These are phyloP conservation scores for Nomada fucata DNA, from an alignment of 2,888 invertebrate species.

Conservation along the genomic window DNA sequence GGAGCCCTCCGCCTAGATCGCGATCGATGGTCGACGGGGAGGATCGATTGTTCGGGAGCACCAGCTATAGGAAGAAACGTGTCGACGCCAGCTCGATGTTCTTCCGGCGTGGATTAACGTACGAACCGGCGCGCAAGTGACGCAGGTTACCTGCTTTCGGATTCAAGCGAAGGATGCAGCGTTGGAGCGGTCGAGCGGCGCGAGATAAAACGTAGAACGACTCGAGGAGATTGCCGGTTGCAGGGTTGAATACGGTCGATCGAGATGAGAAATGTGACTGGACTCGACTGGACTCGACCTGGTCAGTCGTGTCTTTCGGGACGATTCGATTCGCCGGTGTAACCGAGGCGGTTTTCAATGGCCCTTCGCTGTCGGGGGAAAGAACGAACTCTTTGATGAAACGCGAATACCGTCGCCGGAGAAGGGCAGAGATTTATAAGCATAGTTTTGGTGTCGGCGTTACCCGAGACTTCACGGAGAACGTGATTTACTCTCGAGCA, in stretches of 20 bases:
- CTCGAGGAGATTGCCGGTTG: no score
- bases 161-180: slow-evolving; percentile 19
- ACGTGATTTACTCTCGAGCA: slow-evolving; percentile 10
- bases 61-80: slow-evolving; percentile 65
- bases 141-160: slow-evolving; percentile 38
- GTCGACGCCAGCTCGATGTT: slow-evolving; percentile 66
- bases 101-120: slow-evolving; percentile 66
- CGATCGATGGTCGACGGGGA: slow-evolving; percentile 63
- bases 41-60: slow-evolving; percentile 63
- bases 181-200: slow-evolving; percentile 21
- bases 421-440: slow-evolving; percentile 14
- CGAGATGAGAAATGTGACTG: background rate
- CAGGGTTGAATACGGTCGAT: no score
- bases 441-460: slow-evolving; percentile 42
- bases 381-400: no score
- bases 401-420: background rate
- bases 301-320: background rate
- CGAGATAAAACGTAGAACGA: slow-evolving; percentile 12
- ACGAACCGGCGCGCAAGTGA: slow-evolving; percentile 65
- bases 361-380: background rate
- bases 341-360: background rate
- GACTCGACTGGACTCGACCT: no score
- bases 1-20: slow-evolving; percentile 66
- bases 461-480: slow-evolving; percentile 28
- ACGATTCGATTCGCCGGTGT: background rate